Evolutionary conservation across 2,797 vertebrate genomes (phyloP), one percentile per base, ranked within the genome.

Genomic region (Mycteria americana): DNA sequence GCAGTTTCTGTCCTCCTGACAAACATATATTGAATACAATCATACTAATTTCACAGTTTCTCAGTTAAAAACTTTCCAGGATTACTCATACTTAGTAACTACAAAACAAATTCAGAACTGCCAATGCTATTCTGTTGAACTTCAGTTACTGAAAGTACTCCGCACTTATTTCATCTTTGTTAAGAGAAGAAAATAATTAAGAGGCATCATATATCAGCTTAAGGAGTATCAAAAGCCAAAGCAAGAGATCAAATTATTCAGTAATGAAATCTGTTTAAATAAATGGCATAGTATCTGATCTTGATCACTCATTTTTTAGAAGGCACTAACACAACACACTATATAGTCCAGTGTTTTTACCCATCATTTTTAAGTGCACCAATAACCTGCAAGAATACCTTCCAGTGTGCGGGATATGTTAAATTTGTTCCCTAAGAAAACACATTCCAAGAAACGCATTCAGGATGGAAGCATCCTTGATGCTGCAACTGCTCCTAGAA

Each of bases 81-180:
- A 94, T 96, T 95, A 94, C 81, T 95, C 88, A 96, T 73, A 37
- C 37, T 59, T 37, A 45, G 37, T 88, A 95, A 88, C 78, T 78
- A 89, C 86, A 86, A n/a, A 67, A 89, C 60, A 56, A 83, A 65
- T 31, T 64, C 39, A 50, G 70, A 94, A 85, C 85, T 35, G 4
- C 65, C 88, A 89, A 35, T 28, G 5, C 24, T 7, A 1, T 50
- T 89, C 77, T 75, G 59, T 3, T 91, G 68, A 96, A 85, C 37
- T 89, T 83, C 82, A 79, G 75, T 77, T 75, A 78, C 62, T 91
- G 54, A 43, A 46, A 77, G 56, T 6, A 17, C 53, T 80, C 48
- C 45, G 35, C 59, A 3, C 25, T 87, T 43, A 46, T 2, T 85
- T 78, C 14, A 63, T 45, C 59, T 88, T 80, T 85, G 35, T 30